Evolutionary conservation across 2,113 vertebrate species (phyloP), one percentile per base, ranked within the genome.

Genomic region (Penelope pileata): DNA sequence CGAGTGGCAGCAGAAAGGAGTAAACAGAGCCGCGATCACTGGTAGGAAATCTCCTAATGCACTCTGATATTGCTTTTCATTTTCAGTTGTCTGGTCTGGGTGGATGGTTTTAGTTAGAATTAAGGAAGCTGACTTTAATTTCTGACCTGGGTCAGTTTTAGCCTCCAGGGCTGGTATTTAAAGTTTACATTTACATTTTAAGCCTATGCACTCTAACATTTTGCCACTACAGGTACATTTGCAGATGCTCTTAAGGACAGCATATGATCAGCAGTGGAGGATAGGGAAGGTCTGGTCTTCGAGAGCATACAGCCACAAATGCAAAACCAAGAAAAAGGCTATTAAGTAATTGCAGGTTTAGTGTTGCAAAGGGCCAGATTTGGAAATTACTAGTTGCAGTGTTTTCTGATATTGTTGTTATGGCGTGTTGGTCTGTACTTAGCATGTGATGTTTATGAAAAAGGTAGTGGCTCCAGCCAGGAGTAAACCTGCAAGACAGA

Each of bases 41-140:
- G 89, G 77, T 95, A 91, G 96, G 79, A 95, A 96, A 88, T 66
- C 67, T 85, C 36, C 48, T 85, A 83, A 94, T 80, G 47, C 32
- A 30, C 40, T 36, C 17, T 74, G 75, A 58, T 93, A 91, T 8
- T 88, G 62, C 16, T 96, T 93, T 96, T 90, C 34, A 16, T 91
- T 90, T 92, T 77, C 42, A 19, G 40, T 81, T 97, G 48, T 90
- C 87, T 92, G 45, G 14, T 82, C 47, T 94, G 79, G 90, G 45
- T 96, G 94, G 96, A 91, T 90, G 76, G 30, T 92, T 88, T 80
- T 68, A 76, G 62, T 67, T 62, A 82, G 27, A 92, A 72, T n/a
- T 23, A 74, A 90, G 54, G 82, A 91, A 63, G 64, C 26, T 93
- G 45, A 63, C 87, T 91, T 43, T 77, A 76, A 38, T 91, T 94